Conservation (phyloP, 1,140 invertebrate genomes). For the Drosophila ambigua region DNA sequence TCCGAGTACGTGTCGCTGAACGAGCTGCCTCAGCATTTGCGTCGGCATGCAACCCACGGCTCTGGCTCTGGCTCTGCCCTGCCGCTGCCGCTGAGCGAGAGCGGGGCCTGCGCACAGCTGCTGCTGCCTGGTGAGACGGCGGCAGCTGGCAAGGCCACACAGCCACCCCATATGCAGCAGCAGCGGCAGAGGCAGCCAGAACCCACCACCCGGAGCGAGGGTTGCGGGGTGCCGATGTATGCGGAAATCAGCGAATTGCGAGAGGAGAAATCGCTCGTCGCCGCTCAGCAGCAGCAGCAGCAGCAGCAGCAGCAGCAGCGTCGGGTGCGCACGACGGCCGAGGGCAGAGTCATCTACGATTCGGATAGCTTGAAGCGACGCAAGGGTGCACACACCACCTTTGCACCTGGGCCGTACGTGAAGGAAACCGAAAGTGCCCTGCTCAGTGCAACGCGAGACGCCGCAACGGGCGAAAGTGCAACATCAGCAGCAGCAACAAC, state of each 20-base stretch:
- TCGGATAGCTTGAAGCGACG: slow-evolving; percentile 93
- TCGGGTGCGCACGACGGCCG: slow-evolving; percentile 91
- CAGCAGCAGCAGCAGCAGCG: slow-evolving; percentile 75
- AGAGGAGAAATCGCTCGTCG: slow-evolving; percentile 67
- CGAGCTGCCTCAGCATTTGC: slow-evolving; percentile 88
- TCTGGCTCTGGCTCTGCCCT: no score
- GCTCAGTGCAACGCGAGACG: slow-evolving; percentile 58
- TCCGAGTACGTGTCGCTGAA: slow-evolving; percentile 92
- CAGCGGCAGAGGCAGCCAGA: slow-evolving; percentile 5
- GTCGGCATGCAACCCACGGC: slow-evolving; percentile 79
- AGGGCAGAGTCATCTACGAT: slow-evolving; percentile 95
- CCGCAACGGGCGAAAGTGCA: slow-evolving; percentile 68
- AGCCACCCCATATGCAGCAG: slow-evolving; percentile 2
- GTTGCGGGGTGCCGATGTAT: slow-evolving; percentile 71
- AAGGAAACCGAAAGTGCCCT: slow-evolving; percentile 86
- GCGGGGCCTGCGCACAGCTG: slow-evolving; percentile 62
- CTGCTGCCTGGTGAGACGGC: slow-evolving; percentile 13
- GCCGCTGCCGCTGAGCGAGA: slow-evolving; percentile 17
- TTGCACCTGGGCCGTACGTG: slow-evolving; percentile 92
- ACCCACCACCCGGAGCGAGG: neutral
- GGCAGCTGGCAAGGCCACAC: slow-evolving; percentile 33
- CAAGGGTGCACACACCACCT: slow-evolving; percentile 92
- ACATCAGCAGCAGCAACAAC: slow-evolving; percentile 27
- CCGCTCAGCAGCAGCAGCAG: slow-evolving; percentile 22
- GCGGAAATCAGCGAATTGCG: slow-evolving; percentile 80